Evolutionary conservation across 37 sponge, comb jelly and placozoan species (phyloP).

Genomic region (Beroe forskalii): DNA sequence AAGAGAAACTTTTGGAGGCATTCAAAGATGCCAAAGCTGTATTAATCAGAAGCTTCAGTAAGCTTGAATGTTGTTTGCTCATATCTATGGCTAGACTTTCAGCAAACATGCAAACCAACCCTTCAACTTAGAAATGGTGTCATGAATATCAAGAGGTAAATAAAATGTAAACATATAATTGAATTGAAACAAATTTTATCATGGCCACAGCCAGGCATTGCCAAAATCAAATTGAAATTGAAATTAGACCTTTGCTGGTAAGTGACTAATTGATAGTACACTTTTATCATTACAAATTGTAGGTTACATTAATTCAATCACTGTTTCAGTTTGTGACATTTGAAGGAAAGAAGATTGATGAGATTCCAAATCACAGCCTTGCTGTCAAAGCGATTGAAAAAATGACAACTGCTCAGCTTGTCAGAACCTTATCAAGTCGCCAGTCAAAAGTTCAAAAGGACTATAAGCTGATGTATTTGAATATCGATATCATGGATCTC

Average conservation of each 20-base stretch:
- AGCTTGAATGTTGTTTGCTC: conserved; percentile 78
- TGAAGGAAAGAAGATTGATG: conserved; percentile 43
- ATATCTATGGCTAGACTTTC: conserved; percentile 74
- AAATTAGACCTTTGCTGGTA: too few species aligned
- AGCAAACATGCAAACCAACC: conserved; percentile 69
- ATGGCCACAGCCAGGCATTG: too few species aligned
- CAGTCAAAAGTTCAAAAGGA: conserved; percentile 61
- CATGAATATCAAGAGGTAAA: conserved; percentile 72
- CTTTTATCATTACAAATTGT: too few species aligned
- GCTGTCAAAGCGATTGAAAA: conserved; percentile 35
- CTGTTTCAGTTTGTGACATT: conserved; percentile 61
- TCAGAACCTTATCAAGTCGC: conserved; percentile 1
- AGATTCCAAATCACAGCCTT: conserved; percentile 21
- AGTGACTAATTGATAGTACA: too few species aligned
- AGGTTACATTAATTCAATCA: too few species aligned
- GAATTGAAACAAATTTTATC: too few species aligned
- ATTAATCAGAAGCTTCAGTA: conserved; percentile 67
- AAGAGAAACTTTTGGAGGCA: conserved; percentile 44
- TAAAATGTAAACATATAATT: too few species aligned
- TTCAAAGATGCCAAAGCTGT: conserved; percentile 61
- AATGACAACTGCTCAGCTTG: conserved; percentile 5
- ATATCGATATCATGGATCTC: conserved; percentile 58
- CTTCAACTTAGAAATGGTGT: conserved; percentile 89
- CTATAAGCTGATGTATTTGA: conserved; percentile 39
- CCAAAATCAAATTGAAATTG: too few species aligned